Evolutionary conservation across 1,140 invertebrate species (phyloP), one percentile per base, ranked within the genome.

Genomic region (Medauroidea extradentata): DNA sequence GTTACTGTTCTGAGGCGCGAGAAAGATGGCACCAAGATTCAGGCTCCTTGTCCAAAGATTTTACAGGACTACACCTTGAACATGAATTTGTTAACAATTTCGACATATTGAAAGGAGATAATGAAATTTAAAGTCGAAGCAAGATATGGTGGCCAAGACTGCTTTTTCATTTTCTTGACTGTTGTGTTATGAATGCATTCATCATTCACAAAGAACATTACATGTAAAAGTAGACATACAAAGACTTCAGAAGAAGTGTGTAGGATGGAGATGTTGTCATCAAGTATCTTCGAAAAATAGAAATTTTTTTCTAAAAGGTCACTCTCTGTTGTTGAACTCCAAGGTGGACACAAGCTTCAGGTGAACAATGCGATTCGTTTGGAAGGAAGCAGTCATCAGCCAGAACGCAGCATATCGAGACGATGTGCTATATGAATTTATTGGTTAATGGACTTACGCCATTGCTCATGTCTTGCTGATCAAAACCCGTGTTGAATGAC

Each of bases 41-140:
- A 49, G 27, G 48, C 68, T 41, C 19, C 56, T 18, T 65, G 69
- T 55, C 69, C 71, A 46, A 51, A 62, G 63, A 63, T 69, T 8
- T 58, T 73, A 4, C 66, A 64, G 19, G 65, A 74, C 56, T 77
- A 75, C 52, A 75, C 71, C 57, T 53, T 60, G 48, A 57, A 74
- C 58, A 76, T 76, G 72, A 66, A 67, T 25, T 59, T 61, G 72
- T 75, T n/a, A 70, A 76, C 61, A 72, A 72, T 61, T 61, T 66
- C 43, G 71, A 76, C 60, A 68, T 67, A 65, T 53, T 73, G 53
- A 73, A 71, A 56, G 58, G 59, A 16, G 44, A 57, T n/a, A 75
- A 74, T 59, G 63, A 69, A 57, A 64, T 72, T 29, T 60, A 71
- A 52, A 63, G 72, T 53, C 71, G 73, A 62, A 65, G 53, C 41